A percentile compares a stretch with the other conserved stretches of the same genome.
These are phyloP conservation scores for Xylocopa sonorina DNA, from an alignment of 1,140 invertebrate genomes.

Conservation along the genomic window DNA sequence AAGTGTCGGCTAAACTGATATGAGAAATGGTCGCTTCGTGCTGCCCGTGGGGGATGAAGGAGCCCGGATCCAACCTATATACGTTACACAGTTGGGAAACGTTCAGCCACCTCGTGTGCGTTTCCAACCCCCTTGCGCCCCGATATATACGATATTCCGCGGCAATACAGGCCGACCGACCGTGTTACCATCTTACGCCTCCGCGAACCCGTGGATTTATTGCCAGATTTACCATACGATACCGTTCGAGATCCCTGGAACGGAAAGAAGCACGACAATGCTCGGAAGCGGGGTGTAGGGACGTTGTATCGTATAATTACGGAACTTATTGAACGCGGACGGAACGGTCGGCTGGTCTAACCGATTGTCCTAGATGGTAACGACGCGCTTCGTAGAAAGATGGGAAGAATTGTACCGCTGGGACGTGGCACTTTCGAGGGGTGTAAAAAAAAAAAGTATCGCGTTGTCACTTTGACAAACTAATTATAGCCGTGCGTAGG, in stretches of 20 bases:
- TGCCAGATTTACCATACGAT: neutral
- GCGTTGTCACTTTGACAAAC: constrained; percentile 45
- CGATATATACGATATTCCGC: constrained; percentile 67
- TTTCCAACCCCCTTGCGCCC: constrained; percentile 60
- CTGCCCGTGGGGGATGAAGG: constrained; percentile 77
- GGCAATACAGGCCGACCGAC: constrained; percentile 58
- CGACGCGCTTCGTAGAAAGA: neutral
- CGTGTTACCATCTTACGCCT: constrained; percentile 44
- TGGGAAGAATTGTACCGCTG: constrained; percentile 18
- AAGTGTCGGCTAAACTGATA: constrained; percentile 81
- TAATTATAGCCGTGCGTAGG: constrained; percentile 25
- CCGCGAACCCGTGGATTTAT: constrained; percentile 18
- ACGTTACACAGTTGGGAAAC: constrained; percentile 75
- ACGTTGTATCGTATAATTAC: neutral
- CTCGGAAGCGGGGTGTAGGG: too few relatives aligned
- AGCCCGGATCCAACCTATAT: constrained; percentile 72
- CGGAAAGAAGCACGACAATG: neutral
- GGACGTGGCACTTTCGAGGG: neutral
- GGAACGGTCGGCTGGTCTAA: neutral
- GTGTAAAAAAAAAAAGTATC: constrained; percentile 28
- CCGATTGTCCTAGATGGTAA: neutral
- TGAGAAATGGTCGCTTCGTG: constrained; percentile 81
- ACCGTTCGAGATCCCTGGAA: neutral
- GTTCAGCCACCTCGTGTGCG: constrained; percentile 66
- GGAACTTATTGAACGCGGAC: neutral